These are phyloP conservation scores for Spinibarbus caldwelli DNA, from an alignment of 2,797 vertebrate genomes.

Conservation along the genomic window DNA sequence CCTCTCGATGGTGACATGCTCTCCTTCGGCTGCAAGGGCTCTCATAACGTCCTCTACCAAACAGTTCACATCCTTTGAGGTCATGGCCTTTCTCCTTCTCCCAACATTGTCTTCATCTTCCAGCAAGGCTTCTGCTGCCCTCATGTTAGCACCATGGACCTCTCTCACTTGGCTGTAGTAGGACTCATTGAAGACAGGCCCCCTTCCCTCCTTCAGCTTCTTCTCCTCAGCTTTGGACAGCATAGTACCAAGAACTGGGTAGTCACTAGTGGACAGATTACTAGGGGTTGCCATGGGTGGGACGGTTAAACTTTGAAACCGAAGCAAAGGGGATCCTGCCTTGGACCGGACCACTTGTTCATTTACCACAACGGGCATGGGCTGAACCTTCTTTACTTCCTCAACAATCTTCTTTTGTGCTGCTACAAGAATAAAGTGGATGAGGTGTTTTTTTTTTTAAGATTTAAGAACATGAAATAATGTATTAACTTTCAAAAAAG, in stretches of 20 bases:
- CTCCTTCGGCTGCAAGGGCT: constrained; percentile 74
- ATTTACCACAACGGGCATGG: neutral
- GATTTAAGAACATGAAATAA: neutral
- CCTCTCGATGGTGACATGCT: constrained; percentile 76
- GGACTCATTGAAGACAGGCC: constrained; percentile 63
- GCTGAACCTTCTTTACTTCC: neutral
- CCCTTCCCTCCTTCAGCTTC: constrained; percentile 43
- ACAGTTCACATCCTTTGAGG: constrained; percentile 64
- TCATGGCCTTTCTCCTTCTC: constrained; percentile 48
- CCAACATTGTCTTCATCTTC: constrained; percentile 27
- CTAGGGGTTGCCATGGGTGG: neutral
- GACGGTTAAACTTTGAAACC: neutral
- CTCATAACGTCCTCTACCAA: constrained; percentile 73
- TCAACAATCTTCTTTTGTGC: constrained; percentile 2
- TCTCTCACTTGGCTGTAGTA: constrained; percentile 75
- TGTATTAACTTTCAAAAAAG: neutral
- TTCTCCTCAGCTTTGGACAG: constrained; percentile 61
- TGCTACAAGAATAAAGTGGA: constrained; percentile 42
- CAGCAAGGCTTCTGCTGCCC: constrained; percentile 68
- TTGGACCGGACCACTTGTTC: constrained; percentile 30
- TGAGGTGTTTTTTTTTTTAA: neutral
- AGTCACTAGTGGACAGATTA: constrained; percentile 55
- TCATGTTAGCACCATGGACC: constrained; percentile 70
- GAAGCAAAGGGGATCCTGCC: constrained; percentile 16
- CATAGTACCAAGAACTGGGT: constrained; percentile 66